Evolutionary conservation across 2,797 vertebrate species (phyloP).

Genomic region (Margarornis squamiger): DNA sequence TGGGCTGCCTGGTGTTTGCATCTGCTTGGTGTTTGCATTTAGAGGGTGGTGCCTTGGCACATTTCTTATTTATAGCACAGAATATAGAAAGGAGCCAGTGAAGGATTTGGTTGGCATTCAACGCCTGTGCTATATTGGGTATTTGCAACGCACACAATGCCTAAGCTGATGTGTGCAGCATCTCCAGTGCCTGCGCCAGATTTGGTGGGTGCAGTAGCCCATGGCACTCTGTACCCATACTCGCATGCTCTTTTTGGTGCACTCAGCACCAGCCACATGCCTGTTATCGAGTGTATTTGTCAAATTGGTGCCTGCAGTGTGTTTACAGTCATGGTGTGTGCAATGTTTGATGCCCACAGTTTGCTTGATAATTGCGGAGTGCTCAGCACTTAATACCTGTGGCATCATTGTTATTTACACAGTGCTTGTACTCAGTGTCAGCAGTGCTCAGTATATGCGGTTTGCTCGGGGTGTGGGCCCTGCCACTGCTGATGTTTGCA

Average conservation of each 20-base stretch:
- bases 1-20: background rate
- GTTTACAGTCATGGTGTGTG: background rate
- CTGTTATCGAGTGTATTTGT: constrained; percentile 31
- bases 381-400: constrained; percentile 62
- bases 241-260: fast-evolving
- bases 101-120: background rate
- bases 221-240: background rate
- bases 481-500: background rate
- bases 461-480: background rate
- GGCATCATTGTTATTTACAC: constrained; percentile 37
- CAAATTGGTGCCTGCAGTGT: constrained; percentile 52
- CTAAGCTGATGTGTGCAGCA: background rate
- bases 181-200: background rate
- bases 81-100: background rate
- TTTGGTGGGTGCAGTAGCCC: background rate
- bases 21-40: background rate
- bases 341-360: background rate
- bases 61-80: background rate
- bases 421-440: background rate
- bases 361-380: constrained; percentile 55
- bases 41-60: background rate
- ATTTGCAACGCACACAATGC: background rate
- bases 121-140: background rate
- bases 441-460: fast-evolving
- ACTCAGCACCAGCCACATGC: background rate